Evolutionary conservation across 2,797 vertebrate genomes (phyloP).

Genomic region (Babyrousa celebensis): DNA sequence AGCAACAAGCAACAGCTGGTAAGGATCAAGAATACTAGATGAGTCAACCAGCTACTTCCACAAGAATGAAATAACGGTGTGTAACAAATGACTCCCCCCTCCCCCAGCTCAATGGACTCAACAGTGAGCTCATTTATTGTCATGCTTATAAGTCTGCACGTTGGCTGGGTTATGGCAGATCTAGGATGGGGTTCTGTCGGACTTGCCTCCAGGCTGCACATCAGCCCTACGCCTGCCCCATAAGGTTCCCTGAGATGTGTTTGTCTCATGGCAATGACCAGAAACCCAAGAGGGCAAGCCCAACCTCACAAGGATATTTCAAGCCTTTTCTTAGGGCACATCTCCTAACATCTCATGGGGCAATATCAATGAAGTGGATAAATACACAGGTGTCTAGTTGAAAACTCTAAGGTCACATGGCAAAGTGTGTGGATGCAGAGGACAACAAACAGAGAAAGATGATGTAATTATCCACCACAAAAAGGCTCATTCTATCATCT

Average conservation of each 20-base stretch:
- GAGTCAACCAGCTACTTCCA: slow-evolving; percentile 39
- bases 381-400: background rate
- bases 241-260: background rate
- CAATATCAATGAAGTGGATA: background rate
- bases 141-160: background rate
- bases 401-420: slow-evolving; percentile 4
- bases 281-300: background rate
- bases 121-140: background rate
- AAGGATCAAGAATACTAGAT: slow-evolving; percentile 37
- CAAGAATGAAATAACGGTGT: background rate
- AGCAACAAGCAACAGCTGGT: slow-evolving; percentile 35
- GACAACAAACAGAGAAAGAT: background rate
- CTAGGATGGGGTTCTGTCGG: background rate
- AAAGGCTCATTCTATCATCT: background rate
- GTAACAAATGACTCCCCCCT: background rate
- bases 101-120: background rate
- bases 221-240: background rate
- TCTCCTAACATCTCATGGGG: background rate
- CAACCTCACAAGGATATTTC: background rate
- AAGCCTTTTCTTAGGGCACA: slow-evolving; percentile 20
- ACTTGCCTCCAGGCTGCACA: background rate
- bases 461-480: background rate
- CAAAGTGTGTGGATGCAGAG: background rate
- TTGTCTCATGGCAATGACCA: background rate
- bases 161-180: background rate